These are phyloP conservation scores for Calcarius lapponicus DNA, from an alignment of 2,797 vertebrate genomes.

Conservation along the genomic window DNA sequence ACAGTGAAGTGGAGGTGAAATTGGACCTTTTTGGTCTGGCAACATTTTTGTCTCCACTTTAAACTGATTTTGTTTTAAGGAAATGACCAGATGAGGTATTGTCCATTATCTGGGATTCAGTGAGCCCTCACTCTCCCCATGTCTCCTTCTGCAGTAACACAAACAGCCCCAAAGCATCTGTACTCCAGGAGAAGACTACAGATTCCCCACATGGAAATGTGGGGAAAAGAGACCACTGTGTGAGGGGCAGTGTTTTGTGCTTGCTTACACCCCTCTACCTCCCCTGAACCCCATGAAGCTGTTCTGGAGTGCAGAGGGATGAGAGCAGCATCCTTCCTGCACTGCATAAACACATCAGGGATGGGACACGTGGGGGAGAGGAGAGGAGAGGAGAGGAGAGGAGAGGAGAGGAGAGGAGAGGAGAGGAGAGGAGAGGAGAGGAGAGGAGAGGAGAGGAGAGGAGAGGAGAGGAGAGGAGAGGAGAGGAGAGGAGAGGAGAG, in stretches of 20 bases:
- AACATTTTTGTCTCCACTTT: constrained; percentile 1
- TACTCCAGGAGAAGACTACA: not conserved
- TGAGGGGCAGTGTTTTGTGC: not conserved
- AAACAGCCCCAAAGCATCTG: not conserved
- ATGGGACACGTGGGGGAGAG: constrained; percentile 39
- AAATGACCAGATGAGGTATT: not conserved
- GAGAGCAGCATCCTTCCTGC: not conserved
- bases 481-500: not conserved
- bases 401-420: not conserved
- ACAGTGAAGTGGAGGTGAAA: not conserved
- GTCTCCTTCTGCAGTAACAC: not conserved
- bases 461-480: not conserved
- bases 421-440: not conserved
- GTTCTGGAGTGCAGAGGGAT: not conserved
- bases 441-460: not conserved
- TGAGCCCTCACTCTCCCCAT: not conserved
- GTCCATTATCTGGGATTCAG: not conserved
- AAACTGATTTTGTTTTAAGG: not conserved
- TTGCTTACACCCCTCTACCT: not conserved
- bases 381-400: not conserved
- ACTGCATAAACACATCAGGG: not conserved
- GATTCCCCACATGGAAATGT: not conserved
- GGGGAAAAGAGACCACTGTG: not conserved
- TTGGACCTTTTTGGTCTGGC: constrained; percentile 7
- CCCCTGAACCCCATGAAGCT: not conserved